A percentile compares a stretch with the other conserved stretches of the same genome.
Evolutionary conservation across 2,797 vertebrate species (phyloP).

Genomic region (Myiotriccus ornatus): DNA sequence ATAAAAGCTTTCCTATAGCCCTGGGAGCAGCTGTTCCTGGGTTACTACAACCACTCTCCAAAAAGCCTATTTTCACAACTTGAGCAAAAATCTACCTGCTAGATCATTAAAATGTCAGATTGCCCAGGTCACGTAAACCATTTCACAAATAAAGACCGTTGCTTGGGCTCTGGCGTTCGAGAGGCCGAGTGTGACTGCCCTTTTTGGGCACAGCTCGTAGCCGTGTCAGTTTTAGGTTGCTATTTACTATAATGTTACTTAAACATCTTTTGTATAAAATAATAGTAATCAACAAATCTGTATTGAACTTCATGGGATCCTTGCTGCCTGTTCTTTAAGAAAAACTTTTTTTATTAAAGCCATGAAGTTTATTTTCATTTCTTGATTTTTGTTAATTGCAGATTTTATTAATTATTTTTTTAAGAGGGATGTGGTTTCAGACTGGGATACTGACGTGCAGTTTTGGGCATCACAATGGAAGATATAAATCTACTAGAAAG

Average conservation of each 20-base stretch:
- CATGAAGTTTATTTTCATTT: background rate
- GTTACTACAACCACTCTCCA: background rate
- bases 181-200: background rate
- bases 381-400: background rate
- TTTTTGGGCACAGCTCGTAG: background rate
- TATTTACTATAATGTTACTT: background rate
- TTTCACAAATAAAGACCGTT: background rate
- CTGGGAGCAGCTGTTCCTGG: constrained; percentile 62
- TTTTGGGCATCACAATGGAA: background rate
- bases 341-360: background rate
- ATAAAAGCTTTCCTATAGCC: constrained; percentile 65
- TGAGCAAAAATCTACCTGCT: constrained; percentile 25
- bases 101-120: background rate
- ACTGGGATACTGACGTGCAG: rapidly evolving
- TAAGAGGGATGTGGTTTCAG: background rate
- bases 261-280: background rate
- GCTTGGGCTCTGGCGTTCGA: background rate
- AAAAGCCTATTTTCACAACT: constrained; percentile 10
- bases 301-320: background rate
- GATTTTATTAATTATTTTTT: background rate
- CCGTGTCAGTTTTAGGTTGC: background rate
- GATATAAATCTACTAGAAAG: background rate
- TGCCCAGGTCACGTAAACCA: background rate
- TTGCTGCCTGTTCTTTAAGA: background rate
- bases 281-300: background rate